These are phyloP conservation scores for Hyles euphorbiae DNA, from an alignment of 1,140 invertebrate genomes.

Conservation along the genomic window DNA sequence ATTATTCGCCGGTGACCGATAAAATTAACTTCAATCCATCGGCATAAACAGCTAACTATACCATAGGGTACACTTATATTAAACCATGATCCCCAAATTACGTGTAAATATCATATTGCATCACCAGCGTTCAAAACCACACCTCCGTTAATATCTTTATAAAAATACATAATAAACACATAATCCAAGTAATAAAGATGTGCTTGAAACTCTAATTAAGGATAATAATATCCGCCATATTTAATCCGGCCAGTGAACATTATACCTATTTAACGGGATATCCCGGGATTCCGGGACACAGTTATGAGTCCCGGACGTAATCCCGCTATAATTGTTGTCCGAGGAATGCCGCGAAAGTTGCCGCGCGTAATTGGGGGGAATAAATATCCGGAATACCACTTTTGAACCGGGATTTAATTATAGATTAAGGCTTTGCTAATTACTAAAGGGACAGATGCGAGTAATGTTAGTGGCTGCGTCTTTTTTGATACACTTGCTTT, in stretches of 20 bases:
- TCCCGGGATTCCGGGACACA: conserved; percentile 34
- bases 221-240: conserved; percentile 54
- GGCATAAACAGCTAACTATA: too few relatives aligned
- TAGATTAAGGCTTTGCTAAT: conserved; percentile 13
- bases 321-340: conserved; percentile 68
- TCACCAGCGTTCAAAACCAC: too few relatives aligned
- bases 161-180: conserved; percentile 18
- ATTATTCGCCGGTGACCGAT: too few relatives aligned
- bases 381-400: conserved; percentile 28
- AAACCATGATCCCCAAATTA: too few relatives aligned
- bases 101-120: too few relatives aligned
- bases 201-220: conserved; percentile 59
- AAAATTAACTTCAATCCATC: too few relatives aligned
- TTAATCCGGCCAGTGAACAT: conserved; percentile 51
- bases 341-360: conserved; percentile 55
- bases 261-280: conserved; percentile 67
- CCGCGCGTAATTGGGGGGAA: conserved; percentile 40
- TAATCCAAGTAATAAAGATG: conserved; percentile 57
- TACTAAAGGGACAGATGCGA: neutral
- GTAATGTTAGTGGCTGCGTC: neutral
- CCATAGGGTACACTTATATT: too few relatives aligned
- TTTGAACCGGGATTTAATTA: conserved; percentile 29
- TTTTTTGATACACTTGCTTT: neutral
- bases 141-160: too few relatives aligned
- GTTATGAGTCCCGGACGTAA: conserved; percentile 66